Percentiles rank a stretch among this genome's conserved stretches.
phyloP scores from a whole-genome alignment of 1,140 invertebrate species.

The Drosophila athabasca region DNA sequence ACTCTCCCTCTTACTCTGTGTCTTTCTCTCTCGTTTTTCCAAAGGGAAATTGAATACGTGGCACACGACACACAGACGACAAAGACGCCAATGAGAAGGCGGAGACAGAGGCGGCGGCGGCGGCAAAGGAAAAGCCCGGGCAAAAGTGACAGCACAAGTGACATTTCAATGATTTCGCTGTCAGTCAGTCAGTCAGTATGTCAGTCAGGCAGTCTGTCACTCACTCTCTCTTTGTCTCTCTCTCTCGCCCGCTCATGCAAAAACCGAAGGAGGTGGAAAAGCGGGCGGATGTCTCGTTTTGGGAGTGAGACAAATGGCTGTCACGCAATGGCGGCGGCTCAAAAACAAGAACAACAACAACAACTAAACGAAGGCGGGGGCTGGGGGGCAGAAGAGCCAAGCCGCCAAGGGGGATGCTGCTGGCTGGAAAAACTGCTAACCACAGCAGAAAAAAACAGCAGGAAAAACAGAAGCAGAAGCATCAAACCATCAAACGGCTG shows the following conservation, averaged over 20 bases:
- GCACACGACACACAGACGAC: slow-evolving; percentile 5
- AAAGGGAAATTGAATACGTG: slow-evolving; percentile 53
- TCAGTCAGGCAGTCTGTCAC: slow-evolving; percentile 24
- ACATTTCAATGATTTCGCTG: slow-evolving; percentile 67
- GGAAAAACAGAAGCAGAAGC: slow-evolving; percentile 6
- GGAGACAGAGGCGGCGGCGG: neutral
- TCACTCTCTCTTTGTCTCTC: slow-evolving; percentile 11
- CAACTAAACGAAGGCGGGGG: slow-evolving; percentile 9
- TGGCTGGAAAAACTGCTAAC: slow-evolving; percentile 47
- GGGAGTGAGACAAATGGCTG: slow-evolving; percentile 53
- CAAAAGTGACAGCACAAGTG: slow-evolving; percentile 63
- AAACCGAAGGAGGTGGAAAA: neutral
- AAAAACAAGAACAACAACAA: slow-evolving; percentile 17
- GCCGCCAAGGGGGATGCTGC: neutral
- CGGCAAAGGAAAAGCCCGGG: slow-evolving; percentile 2
- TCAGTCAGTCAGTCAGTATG: slow-evolving; percentile 48
- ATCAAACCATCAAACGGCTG: slow-evolving; percentile 50
- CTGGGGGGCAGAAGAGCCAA: too few relatives aligned
- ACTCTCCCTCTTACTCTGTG: neutral
- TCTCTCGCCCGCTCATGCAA: slow-evolving; percentile 17
- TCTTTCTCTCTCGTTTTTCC: neutral
- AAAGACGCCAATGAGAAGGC: neutral
- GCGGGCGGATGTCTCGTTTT: neutral
- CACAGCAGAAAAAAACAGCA: slow-evolving; percentile 36
- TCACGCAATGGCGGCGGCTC: slow-evolving; percentile 54